Base-by-base conservation (phyloP, 35 echinoderm and acorn worm species). In the Heliocidaris erythrogramma region DNA sequence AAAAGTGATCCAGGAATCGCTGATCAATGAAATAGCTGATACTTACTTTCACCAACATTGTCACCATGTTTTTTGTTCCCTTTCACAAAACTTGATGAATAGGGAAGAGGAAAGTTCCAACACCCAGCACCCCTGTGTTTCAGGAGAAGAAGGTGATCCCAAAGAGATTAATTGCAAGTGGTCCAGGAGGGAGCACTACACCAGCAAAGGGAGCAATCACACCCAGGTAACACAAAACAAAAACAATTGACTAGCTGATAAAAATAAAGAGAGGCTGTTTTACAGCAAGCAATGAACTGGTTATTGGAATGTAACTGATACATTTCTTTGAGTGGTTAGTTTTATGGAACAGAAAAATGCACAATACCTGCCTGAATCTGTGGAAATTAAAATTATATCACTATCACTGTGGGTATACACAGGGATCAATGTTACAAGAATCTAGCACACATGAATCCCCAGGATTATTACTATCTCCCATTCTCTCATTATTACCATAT, bases 71-170 rank as follows among this genome's bases (percentile, higher is more conserved):
- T 78, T 78, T 78, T 78, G 14, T n/a, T 78, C 65, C 5, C 18
- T 78, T 24, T 27, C 5, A 27, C 61, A 71, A 78, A 78, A n/a
- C 65, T 78, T 78, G 65, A 78, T 78, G 5, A 5, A n/a, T 35
- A 90, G 90, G 88, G 60, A 32, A 65, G 49, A 95, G 87, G 88
- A 88, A 96, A 91, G 27, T 49, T 49, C 4, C 93, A 2, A 90
- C 93, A 29, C 95, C 95, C 27, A 88, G 95, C 48, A 96, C 95
- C 49, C 95, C 95, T 16, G 93, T 96, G 9, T 88, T 60, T 30
- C 86, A 94, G 59, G 93, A 78, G 49, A 96, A 96, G 60, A 96
- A 96, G 18, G 93, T 90, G 30, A 31, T 96, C 8, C 95, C 93
- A 49, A 95, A 96, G 85, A 50, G 93, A 2, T 49, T 96, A 48